Evolutionary conservation across 2,113 vertebrate species (phyloP).

Genomic region (Chloroceryle aenea): DNA sequence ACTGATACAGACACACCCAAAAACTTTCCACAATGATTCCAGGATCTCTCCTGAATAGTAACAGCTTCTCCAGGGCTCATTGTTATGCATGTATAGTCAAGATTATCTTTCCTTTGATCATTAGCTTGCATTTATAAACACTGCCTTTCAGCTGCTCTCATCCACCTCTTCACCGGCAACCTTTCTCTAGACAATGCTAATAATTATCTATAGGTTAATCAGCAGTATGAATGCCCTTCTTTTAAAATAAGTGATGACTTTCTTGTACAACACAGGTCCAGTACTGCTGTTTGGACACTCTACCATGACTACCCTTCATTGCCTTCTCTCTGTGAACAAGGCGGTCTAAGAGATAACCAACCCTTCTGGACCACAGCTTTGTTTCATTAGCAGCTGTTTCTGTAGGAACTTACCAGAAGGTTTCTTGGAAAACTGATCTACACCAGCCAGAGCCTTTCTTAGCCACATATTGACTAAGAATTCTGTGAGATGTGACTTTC

Average conservation of each 20-base stretch:
- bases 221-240: background rate
- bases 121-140: conserved; percentile 23
- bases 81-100: background rate
- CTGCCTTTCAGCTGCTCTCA: conserved; percentile 6
- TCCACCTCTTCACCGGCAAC: background rate
- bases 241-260: background rate
- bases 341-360: background rate
- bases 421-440: background rate
- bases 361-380: background rate
- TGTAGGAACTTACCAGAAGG: background rate
- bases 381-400: background rate
- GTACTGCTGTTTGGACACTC: background rate
- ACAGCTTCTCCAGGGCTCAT: background rate
- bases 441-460: background rate
- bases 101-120: conserved; percentile 27
- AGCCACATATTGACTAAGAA: background rate
- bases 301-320: background rate
- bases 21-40: background rate
- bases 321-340: background rate
- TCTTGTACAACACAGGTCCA: background rate
- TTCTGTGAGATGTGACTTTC: background rate
- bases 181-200: background rate
- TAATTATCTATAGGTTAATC: background rate
- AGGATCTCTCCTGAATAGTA: background rate
- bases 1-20: background rate